phyloP scores from a whole-genome alignment of 2,797 vertebrate genomes.

The Graptemys geographica region DNA sequence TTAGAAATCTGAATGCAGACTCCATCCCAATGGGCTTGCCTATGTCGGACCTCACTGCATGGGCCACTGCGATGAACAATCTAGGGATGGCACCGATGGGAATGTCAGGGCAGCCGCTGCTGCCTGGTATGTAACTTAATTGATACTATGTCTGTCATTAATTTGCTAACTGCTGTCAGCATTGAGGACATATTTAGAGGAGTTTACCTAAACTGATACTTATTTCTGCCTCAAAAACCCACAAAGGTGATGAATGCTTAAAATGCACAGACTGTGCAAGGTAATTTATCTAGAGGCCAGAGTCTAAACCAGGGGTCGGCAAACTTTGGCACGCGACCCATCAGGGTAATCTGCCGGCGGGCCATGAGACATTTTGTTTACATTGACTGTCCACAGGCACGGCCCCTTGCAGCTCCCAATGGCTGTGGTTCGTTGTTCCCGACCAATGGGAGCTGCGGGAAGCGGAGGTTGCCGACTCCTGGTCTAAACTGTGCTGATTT shows the following conservation, averaged over 20 bases:
- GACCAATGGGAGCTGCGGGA: no score
- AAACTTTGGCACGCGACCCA: no score
- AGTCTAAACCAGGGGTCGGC: no score
- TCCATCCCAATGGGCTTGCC: constrained; percentile 91
- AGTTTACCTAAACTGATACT: background rate
- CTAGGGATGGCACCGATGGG: constrained; percentile 94
- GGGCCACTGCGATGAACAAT: constrained; percentile 97
- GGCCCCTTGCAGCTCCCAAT: no score
- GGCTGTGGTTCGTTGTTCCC: no score
- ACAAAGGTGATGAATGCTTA: background rate
- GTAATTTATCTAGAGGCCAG: background rate
- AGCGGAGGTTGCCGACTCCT: no score
- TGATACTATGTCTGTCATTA: background rate
- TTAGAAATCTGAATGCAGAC: constrained; percentile 90
- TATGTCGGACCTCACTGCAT: constrained; percentile 92
- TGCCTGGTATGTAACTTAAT: constrained; percentile 86
- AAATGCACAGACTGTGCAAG: accelerated
- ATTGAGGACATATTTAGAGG: background rate
- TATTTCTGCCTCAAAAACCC: background rate
- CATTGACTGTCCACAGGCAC: no score
- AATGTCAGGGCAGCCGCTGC: constrained; percentile 91
- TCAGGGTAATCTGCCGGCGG: no score
- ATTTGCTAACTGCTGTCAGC: background rate
- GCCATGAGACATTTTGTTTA: no score
- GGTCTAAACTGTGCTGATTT: background rate